phyloP scores from a whole-genome alignment of 2,888 invertebrate genomes.

The Noctua fimbriata region DNA sequence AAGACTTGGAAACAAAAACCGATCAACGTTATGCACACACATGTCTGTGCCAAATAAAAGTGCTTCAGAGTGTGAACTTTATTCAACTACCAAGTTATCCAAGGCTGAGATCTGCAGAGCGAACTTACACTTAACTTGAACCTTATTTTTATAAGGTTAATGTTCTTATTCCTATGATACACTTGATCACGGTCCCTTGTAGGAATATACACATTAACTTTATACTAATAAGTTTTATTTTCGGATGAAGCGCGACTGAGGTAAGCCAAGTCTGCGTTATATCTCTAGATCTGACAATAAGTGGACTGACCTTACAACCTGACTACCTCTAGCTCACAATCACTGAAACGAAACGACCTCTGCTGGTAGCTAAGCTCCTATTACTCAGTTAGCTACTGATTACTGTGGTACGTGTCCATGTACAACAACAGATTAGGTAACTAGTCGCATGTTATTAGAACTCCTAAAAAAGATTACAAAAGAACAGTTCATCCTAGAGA shows the following conservation, averaged over 20 bases:
- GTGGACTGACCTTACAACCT: conserved; percentile 2
- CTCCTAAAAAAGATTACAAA: not conserved
- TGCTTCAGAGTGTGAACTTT: not conserved
- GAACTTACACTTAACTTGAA: not conserved
- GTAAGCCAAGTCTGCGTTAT: not conserved
- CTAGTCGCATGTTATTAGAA: conserved; percentile 1
- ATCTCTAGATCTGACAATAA: not conserved
- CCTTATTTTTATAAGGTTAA: not conserved
- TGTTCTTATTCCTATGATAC: not conserved
- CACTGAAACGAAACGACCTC: conserved; percentile 13
- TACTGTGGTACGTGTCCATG: not conserved
- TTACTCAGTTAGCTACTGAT: conserved; percentile 16
- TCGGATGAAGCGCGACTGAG: not conserved
- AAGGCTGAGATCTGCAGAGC: not conserved
- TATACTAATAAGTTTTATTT: not conserved
- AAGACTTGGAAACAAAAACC: not conserved
- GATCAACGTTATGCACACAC: not conserved
- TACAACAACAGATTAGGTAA: not conserved
- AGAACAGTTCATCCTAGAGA: not conserved
- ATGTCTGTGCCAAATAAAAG: conserved; percentile 28
- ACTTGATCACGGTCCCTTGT: not conserved
- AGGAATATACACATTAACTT: not conserved
- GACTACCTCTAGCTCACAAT: not conserved
- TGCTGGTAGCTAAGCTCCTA: not conserved
- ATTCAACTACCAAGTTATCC: not conserved